Evolutionary conservation across 2,113 vertebrate genomes (phyloP).

Genomic region (Odontesthes bonariensis): DNA sequence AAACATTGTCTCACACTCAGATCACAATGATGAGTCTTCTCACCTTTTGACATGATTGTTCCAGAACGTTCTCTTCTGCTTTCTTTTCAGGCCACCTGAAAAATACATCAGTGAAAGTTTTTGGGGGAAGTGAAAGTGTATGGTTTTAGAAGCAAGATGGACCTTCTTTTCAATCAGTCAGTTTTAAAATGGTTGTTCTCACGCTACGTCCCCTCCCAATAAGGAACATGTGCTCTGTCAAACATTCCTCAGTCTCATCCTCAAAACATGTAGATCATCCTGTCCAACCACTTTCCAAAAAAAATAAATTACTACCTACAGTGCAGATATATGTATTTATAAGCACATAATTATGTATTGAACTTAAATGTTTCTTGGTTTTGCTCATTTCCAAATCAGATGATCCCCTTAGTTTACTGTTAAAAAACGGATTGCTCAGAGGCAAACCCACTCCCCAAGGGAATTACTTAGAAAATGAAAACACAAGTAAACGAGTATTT

Average conservation of each 20-base stretch:
- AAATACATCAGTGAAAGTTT: not conserved
- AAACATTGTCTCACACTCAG: conserved; percentile 44
- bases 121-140: not conserved
- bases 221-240: conserved; percentile 30
- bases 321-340: conserved; percentile 16
- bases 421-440: conserved; percentile 1
- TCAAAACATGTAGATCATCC: conserved; percentile 72
- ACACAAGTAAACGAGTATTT: conserved; percentile 23
- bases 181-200: conserved; percentile 19
- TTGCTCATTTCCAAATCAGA: conserved; percentile 21
- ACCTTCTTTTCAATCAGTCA: not conserved
- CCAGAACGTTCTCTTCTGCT: not conserved
- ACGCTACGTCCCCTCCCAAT: conserved; percentile 32
- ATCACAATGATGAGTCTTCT: conserved; percentile 37
- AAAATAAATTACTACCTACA: conserved; percentile 23
- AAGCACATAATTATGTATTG: not conserved
- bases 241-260: conserved; percentile 68
- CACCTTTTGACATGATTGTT: conserved; percentile 73
- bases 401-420: conserved; percentile 11
- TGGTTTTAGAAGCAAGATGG: not conserved
- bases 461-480: conserved; percentile 10
- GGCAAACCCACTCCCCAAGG: not conserved
- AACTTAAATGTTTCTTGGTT: conserved; percentile 6
- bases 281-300: conserved; percentile 70
- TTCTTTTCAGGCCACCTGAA: conserved; percentile 34